Evolutionary conservation across 2,113 vertebrate species (phyloP).

Genomic region (Morone chrysops): DNA sequence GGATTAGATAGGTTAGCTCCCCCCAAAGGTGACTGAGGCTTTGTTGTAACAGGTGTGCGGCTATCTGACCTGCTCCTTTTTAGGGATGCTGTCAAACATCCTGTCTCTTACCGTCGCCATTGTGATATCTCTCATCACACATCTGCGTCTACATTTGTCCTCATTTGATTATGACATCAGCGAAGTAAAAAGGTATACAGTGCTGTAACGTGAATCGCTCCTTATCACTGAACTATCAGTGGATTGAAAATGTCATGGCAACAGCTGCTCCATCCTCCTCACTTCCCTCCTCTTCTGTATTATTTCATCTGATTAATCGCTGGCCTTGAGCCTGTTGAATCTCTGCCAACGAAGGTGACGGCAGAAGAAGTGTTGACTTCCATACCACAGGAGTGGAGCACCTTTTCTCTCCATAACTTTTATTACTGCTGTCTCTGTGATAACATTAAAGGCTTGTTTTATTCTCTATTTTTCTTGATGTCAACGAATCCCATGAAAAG

Average conservation of each 20-base stretch:
- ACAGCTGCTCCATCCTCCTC: constrained; percentile 58
- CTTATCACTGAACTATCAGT: constrained; percentile 29
- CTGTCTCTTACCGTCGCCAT: neutral
- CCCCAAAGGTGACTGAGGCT: neutral
- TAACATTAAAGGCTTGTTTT: neutral
- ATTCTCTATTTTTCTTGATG: neutral
- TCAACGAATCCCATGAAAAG: neutral
- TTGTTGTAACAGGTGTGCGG: neutral
- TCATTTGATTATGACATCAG: neutral
- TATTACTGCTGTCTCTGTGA: neutral
- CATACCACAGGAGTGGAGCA: constrained; percentile 32
- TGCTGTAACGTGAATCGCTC: constrained; percentile 3
- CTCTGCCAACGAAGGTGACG: constrained; percentile 52
- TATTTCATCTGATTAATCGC: constrained; percentile 59
- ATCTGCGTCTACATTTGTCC: neutral
- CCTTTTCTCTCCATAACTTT: constrained; percentile 29
- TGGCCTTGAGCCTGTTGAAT: constrained; percentile 65
- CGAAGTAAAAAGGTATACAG: neutral
- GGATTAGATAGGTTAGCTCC: neutral
- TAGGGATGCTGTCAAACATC: neutral
- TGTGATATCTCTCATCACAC: neutral
- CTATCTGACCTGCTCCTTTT: neutral
- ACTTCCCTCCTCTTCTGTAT: constrained; percentile 47
- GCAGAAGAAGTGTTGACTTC: constrained; percentile 50
- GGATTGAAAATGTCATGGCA: constrained; percentile 67